Evolutionary conservation across 1,140 invertebrate species (phyloP).

Genomic region (Heliothis virescens): DNA sequence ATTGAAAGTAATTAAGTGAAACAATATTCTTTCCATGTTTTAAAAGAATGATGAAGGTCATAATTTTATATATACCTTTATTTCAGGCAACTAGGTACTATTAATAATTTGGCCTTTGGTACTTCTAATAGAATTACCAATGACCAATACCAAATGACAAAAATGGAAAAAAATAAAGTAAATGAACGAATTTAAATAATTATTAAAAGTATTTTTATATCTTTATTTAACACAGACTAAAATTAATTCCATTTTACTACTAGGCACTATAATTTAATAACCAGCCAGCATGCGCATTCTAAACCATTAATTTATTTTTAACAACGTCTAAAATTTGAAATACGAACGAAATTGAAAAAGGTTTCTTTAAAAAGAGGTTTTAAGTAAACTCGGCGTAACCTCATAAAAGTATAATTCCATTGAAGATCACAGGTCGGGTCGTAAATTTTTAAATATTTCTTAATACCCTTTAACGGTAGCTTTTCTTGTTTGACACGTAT

Average conservation of each 20-base stretch:
- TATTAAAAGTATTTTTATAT: no score
- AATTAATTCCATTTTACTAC: background rate
- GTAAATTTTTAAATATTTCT: slow-evolving; percentile 51
- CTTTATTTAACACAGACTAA: no score
- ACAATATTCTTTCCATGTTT: no score
- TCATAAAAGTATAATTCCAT: slow-evolving; percentile 47
- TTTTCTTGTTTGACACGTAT: slow-evolving; percentile 53
- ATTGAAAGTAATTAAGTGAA: no score
- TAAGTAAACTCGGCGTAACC: slow-evolving; percentile 42
- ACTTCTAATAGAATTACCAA: no score
- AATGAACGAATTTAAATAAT: no score
- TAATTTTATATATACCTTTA: no score
- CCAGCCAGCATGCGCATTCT: background rate
- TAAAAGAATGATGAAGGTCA: no score
- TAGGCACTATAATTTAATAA: slow-evolving; percentile 9
- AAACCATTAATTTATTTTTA: background rate
- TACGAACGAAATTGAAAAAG: slow-evolving; percentile 43
- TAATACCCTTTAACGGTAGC: slow-evolving; percentile 54
- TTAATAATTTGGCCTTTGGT: no score
- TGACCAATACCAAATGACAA: no score
- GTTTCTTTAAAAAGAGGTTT: slow-evolving; percentile 28
- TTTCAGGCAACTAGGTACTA: no score
- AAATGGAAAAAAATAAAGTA: no score
- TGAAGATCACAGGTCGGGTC: slow-evolving; percentile 40
- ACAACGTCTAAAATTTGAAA: slow-evolving; percentile 19